phyloP scores from a whole-genome alignment of 2,113 vertebrate species.

The Eidolon helvum region DNA sequence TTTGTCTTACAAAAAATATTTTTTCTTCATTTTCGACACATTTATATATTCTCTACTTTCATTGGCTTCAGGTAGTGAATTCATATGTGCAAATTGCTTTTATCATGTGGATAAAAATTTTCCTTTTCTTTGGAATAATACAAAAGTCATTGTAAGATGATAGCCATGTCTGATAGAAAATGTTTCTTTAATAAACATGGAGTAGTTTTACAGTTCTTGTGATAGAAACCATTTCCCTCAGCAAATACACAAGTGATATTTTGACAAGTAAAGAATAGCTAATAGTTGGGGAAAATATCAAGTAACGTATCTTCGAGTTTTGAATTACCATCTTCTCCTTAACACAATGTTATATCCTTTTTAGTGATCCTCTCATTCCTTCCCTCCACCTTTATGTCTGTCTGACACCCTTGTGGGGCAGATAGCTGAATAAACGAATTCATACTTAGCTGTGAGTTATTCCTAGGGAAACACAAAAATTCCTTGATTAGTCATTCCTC shows the following conservation, averaged over 20 bases:
- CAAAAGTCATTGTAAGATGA: not conserved
- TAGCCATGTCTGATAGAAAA: not conserved
- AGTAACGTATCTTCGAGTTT: not conserved
- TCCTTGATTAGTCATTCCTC: not conserved
- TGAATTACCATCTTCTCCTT: not conserved
- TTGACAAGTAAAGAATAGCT: slow-evolving; percentile 19
- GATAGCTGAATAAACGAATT: not conserved
- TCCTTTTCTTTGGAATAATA: not conserved
- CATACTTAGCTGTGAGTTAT: not conserved
- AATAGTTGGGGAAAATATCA: not conserved
- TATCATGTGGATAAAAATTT: not conserved
- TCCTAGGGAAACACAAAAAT: not conserved
- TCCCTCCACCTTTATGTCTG: not conserved
- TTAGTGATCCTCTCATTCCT: not conserved
- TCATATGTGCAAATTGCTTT: not conserved
- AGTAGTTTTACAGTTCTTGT: not conserved
- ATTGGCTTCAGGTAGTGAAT: not conserved
- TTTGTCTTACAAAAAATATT: not conserved
- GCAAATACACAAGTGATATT: not conserved
- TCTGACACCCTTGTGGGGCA: not conserved
- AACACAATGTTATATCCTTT: not conserved
- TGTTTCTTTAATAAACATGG: not conserved
- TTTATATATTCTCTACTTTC: not conserved
- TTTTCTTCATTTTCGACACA: not conserved
- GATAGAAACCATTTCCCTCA: not conserved